These are phyloP conservation scores for Sebastes itinus DNA, from an alignment of 2,797 vertebrate species.

Conservation along the genomic window DNA sequence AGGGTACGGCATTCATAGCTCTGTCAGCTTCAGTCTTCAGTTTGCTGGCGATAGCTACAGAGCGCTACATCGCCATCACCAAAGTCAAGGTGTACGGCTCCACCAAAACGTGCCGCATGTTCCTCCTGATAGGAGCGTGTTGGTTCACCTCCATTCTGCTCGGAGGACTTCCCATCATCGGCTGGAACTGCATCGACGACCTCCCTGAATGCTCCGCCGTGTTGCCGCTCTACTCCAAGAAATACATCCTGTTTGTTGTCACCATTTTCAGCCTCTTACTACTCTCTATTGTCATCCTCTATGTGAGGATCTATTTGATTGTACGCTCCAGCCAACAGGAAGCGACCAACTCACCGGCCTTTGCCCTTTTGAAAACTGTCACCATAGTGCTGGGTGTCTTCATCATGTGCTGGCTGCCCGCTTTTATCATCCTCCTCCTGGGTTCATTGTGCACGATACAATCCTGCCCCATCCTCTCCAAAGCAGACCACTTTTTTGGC, in stretches of 20 bases:
- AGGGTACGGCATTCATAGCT: constrained; percentile 94
- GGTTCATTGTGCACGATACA: constrained; percentile 85
- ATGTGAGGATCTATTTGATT: constrained; percentile 93
- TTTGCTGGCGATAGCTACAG: constrained; percentile 94
- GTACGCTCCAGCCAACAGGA: constrained; percentile 94
- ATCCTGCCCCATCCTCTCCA: constrained; percentile 84
- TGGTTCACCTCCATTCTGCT: constrained; percentile 92
- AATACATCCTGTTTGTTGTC: constrained; percentile 91
- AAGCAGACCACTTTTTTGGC: constrained; percentile 90
- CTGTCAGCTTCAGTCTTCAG: constrained; percentile 94
- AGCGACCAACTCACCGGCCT: constrained; percentile 84
- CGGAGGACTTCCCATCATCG: constrained; percentile 92
- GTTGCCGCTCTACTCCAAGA: constrained; percentile 93
- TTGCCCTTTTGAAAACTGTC: constrained; percentile 92
- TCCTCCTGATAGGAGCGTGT: constrained; percentile 92
- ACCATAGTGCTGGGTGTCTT: constrained; percentile 96
- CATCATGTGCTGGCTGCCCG: constrained; percentile 93
- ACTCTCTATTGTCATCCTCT: constrained; percentile 90
- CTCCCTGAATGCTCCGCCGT: constrained; percentile 88
- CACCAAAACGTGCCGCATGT: constrained; percentile 91
- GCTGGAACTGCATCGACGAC: constrained; percentile 94
- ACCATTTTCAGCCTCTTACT: constrained; percentile 92
- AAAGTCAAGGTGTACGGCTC: constrained; percentile 93
- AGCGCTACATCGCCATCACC: constrained; percentile 93
- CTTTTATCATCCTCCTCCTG: constrained; percentile 91